phyloP scores from a whole-genome alignment of 1,140 invertebrate species.

The Zaprionus ghesquierei region DNA sequence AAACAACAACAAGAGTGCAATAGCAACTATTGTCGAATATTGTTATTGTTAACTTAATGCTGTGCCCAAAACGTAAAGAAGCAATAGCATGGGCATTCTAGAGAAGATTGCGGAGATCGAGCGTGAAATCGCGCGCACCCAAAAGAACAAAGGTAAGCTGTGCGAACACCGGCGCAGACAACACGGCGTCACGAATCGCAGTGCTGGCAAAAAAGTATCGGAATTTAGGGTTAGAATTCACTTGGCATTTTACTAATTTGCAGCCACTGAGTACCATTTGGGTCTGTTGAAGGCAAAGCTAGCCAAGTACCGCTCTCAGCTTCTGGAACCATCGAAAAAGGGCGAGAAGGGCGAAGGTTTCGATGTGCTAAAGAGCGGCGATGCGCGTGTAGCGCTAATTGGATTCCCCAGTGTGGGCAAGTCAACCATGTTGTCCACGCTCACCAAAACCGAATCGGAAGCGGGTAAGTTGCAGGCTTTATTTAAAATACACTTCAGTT shows the following conservation, averaged over 20 bases:
- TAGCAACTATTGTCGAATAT: constrained; percentile 23
- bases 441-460: constrained; percentile 97
- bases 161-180: constrained; percentile 34
- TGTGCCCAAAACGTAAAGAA: constrained; percentile 8
- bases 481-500: not conserved
- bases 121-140: constrained; percentile 98
- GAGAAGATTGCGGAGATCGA: constrained; percentile 99
- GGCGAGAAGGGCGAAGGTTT: constrained; percentile 99
- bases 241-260: constrained; percentile 62
- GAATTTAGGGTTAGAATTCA: constrained; percentile 74
- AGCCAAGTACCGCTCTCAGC: constrained; percentile 97
- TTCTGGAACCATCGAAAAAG: constrained; percentile 97
- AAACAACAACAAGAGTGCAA: constrained; percentile 34
- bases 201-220: constrained; percentile 45
- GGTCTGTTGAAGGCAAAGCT: constrained; percentile 99
- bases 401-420: constrained; percentile 99
- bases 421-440: constrained; percentile 96
- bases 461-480: constrained; percentile 69
- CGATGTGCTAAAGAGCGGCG: constrained; percentile 99
- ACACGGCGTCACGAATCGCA: constrained; percentile 48
- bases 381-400: constrained; percentile 98
- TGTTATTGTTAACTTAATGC: constrained; percentile 61
- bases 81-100: constrained; percentile 93
- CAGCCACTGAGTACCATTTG: constrained; percentile 99
- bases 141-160: constrained; percentile 98